Conservation (phyloP, 2,797 vertebrate species). For the Nyctalus aviator region DNA sequence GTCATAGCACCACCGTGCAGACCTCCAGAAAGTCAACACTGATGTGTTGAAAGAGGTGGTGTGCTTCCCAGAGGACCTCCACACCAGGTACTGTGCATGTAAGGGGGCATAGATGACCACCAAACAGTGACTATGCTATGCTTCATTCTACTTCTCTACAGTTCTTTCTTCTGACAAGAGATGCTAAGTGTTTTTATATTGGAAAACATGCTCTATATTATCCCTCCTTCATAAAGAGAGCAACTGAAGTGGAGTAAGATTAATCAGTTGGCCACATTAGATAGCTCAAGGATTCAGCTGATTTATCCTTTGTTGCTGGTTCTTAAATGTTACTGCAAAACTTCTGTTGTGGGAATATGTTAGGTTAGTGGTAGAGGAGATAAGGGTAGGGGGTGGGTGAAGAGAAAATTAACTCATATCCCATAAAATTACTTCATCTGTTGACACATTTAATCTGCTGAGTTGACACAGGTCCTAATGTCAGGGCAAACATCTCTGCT, state of each 20-base stretch:
- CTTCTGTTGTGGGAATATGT: background rate
- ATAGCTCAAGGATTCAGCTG: background rate
- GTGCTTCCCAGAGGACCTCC: background rate
- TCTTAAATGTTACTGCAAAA: background rate
- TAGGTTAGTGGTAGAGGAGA: background rate
- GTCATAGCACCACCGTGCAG: background rate
- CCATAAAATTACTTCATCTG: background rate
- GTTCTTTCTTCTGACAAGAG: background rate
- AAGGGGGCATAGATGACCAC: background rate
- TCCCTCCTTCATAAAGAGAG: background rate
- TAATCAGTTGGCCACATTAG: background rate
- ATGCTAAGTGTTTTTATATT: background rate
- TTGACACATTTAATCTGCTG: background rate
- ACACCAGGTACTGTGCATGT: background rate
- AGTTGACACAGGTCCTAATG: background rate
- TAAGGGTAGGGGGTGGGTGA: background rate
- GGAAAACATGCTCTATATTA: background rate
- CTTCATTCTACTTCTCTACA: background rate
- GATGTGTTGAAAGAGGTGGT: background rate
- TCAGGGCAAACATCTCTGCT: background rate
- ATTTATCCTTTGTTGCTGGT: background rate
- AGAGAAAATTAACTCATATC: background rate
- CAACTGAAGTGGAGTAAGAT: background rate
- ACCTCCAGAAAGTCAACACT: background rate
- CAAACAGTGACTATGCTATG: background rate